Conservation (phyloP, 2,113 vertebrate genomes). For the Azemiops feae region DNA sequence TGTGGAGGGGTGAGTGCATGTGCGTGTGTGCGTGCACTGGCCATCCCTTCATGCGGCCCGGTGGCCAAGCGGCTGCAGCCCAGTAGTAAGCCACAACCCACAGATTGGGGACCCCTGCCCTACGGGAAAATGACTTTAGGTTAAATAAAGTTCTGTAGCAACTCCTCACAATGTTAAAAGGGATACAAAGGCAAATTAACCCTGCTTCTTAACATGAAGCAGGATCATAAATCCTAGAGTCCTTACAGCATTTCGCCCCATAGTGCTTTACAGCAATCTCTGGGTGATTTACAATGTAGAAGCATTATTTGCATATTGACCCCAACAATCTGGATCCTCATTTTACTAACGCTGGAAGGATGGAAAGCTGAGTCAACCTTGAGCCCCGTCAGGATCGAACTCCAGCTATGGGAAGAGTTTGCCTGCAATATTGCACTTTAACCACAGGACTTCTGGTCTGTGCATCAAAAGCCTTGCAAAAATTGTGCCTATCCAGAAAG, state of each 20-base stretch:
- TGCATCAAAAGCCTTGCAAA: not conserved
- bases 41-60: too few species aligned
- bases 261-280: not conserved
- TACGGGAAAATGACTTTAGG: not conserved
- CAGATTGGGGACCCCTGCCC: too few species aligned
- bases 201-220: not conserved
- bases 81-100: too few species aligned
- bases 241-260: not conserved
- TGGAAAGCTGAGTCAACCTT: not conserved
- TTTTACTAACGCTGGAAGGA: not conserved
- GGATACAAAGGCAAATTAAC: not conserved
- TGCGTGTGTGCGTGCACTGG: too few species aligned
- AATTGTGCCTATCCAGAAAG: not conserved
- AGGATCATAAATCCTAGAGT: not conserved
- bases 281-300: not conserved
- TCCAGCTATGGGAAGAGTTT: not conserved
- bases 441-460: not conserved
- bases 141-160: not conserved
- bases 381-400: not conserved
- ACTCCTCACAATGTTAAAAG: not conserved
- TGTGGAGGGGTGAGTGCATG: too few species aligned
- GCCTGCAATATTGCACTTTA: not conserved
- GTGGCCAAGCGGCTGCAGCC: too few species aligned
- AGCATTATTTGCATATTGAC: not conserved
- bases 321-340: not conserved